Base-by-base conservation (phyloP, 2,797 vertebrate species). In the Loris lydekkerianus region DNA sequence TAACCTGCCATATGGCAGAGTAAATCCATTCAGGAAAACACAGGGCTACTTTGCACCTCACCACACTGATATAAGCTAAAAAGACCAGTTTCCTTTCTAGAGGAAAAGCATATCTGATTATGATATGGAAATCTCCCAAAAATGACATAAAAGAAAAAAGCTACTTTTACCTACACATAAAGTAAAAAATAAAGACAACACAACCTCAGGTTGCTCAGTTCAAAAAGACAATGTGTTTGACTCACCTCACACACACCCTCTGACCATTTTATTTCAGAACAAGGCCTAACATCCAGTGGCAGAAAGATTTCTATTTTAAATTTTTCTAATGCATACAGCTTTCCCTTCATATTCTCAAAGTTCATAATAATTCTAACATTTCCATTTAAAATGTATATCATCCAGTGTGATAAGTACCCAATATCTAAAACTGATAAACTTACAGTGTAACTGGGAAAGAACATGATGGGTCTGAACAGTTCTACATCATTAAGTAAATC, bases 1-100 rank as follows among this genome's bases (percentile, higher is more conserved):
- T 96, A 97, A 97, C 97, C 97, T 97, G 97, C 97, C 97, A 98
- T 97, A 98, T 95, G 98, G 98, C 95, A 97, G 86, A 89, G 88
- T 29, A 95, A 97, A 96, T 65, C n/a, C 37, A 85, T 93, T 92
- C 88, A 94, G 86, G 95, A 93, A 77, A 87, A 95, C 3, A 29
- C 75, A 78, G 88, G 31, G 58, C 90, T 96, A 95, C 92, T 11
- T 0, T 75, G 87, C 31, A 97, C 84, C 95, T 97, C 96, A 95
- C 91, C 87, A 43, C 46, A 96, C 91, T 95, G 63, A 85, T 46
- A 96, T 89, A 91, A 97, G 91, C 91, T 81, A 92, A 88, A 87
- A 85, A 27, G 0, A 67, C 89, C 49, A 91, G 58, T 82, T 95
- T 95, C 97, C 34, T 34, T 34, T 97, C 90, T 78, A 86, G 65